Base-by-base conservation (phyloP, 2,113 vertebrate genomes). In the Psammodynastes pulverulentus region DNA sequence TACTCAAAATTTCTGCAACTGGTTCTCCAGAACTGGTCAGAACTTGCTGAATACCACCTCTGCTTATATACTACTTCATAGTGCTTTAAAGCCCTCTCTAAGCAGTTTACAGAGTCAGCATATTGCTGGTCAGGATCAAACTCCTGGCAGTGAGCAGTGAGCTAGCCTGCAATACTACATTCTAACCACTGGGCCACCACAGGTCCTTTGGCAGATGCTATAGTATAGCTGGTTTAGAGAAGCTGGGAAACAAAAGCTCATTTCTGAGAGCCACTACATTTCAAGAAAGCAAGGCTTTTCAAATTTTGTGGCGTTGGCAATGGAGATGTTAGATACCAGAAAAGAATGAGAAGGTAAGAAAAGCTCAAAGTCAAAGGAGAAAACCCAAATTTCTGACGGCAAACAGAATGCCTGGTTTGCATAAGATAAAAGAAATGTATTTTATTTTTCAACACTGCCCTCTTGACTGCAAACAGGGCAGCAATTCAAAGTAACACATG, bases 211-310 rank as follows among this genome's bases (percentile, higher is more conserved):
- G 86, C 52, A 86, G n/a, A 45, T 23, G 19, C 43, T 49, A 24
- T 51, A 51, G n/a, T n/a, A n/a, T n/a, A 49, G 24, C 29, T 89
- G 43, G 24, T 29, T 85, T 29, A 95, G 84, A 93, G 46, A 0
- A 0, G 48, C 86, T 39, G 88, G 86, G 56, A 85, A 48, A 89
- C 58, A 3, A 72, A 94, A 85, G 51, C 67, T 62, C 92, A 91
- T 39, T 5, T 92, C 67, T 87, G 92, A 24, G 0, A 0, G 58
- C 92, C 5, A 87, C 94, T 3, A 1, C 46, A 89, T 93, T 92
- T 94, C 51, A 88, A 89, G 94, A 86, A 94, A 96, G 95, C 46
- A n/a, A 12, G 49, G 24, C 84, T 89, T 91, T 92, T 49, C 94
- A 93, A 58, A 91, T 92, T 48, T 79, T 93, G 51, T 56, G 67